These are phyloP conservation scores for Garrulus glandarius DNA, from an alignment of 2,797 vertebrate genomes.

Conservation along the genomic window DNA sequence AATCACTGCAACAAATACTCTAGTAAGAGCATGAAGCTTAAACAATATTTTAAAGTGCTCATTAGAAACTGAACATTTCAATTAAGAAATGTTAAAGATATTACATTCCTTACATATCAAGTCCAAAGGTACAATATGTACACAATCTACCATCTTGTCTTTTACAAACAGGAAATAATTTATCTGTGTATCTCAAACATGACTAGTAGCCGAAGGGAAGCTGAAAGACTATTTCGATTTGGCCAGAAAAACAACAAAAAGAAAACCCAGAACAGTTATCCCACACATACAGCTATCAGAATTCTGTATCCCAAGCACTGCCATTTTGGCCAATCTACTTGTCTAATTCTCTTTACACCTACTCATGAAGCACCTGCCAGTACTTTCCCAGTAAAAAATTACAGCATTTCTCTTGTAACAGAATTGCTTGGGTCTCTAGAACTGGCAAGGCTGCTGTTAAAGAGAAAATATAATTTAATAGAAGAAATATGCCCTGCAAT, in stretches of 20 bases:
- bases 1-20: background rate
- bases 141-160: slow-evolving; percentile 30
- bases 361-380: background rate
- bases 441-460: background rate
- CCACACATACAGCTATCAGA: background rate
- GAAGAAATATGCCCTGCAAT: background rate
- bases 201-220: background rate
- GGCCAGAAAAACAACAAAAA: background rate
- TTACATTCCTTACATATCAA: slow-evolving; percentile 33
- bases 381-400: background rate
- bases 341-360: slow-evolving; percentile 15
- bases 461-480: background rate
- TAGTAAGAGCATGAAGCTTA: background rate
- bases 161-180: slow-evolving; percentile 45
- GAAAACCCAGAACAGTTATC: background rate
- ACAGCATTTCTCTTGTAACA: background rate
- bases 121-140: slow-evolving; percentile 41
- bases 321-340: slow-evolving; percentile 6
- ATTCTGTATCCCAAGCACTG: background rate
- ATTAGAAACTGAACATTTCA: slow-evolving; percentile 10
- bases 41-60: slow-evolving; percentile 43
- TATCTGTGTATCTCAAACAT: background rate
- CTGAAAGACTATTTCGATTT: background rate
- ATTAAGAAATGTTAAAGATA: slow-evolving; percentile 28
- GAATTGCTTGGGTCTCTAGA: slow-evolving; percentile 18